Evolutionary conservation across 2,797 vertebrate genomes (phyloP), one percentile per base, ranked within the genome.

Genomic region (Acanthurus tractus): DNA sequence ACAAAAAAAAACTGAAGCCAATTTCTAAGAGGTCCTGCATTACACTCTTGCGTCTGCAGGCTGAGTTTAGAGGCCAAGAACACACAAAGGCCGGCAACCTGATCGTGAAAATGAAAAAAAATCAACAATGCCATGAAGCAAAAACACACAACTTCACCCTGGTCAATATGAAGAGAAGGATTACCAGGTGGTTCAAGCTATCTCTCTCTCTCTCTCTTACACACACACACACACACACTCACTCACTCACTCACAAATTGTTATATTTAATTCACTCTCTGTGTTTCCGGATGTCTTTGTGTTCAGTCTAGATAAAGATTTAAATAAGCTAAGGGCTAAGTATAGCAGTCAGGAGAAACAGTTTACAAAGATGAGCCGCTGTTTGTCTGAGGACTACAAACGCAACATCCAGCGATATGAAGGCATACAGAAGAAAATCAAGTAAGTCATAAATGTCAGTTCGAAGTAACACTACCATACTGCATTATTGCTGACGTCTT

Each of bases 381-480:
- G 72, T 0, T 81, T 96, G 76, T 89, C 83, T 0, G 83, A 92
- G 0, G 90, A 95, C 66, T 93, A 94, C 44, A 86, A 94, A 50
- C 88, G 88, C 17, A 86, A 89, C 1, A 56, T 83, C n/a, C 74
- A 82, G 29, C 94, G 96, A 45, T 94, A 94, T 78, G 93, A 95
- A 83, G 90, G 94, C 29, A 34, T 95, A 25, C 94, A 96, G 88
- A 95, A 89, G 88, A 95, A 94, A 71, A 93, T 94, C 61, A 95
- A 94, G 98, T 97, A 74, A 82, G 83, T 66, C 14, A 42, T 4
- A 11, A 34, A 36, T 29, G 0, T 22, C 2, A 22, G n/a, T 36
- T 66, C 23, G 36, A 64, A 45, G 18, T 17, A 40, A 36, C 8
- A 45, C 22, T 12, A 17, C 25, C 11, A 42, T 42, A 18, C 0